Base-by-base conservation (phyloP, 2,888 invertebrate genomes). In the Tenthredo distinguenda region DNA sequence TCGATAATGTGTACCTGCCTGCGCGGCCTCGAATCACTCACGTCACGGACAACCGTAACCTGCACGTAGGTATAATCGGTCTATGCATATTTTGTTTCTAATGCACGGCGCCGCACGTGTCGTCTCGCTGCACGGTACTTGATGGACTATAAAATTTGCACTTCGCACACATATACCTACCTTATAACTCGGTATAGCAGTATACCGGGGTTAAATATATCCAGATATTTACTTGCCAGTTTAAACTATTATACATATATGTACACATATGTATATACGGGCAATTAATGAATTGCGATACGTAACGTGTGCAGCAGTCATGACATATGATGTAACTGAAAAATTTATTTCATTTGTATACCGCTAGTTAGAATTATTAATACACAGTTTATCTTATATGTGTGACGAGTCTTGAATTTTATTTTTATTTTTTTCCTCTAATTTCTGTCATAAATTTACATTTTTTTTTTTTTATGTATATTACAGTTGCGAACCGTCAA, bases 11-110 rank as follows among this genome's bases (percentile, higher is more conserved):
- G 26, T 71, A 37, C 26, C 21, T 37, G 62, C 6, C 21, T 37
- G 62, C 6, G 5, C 26, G 71, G 71, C 71, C 71, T 71, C 71
- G 71, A 37, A 71, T 71, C 34, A 37, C 71, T 71, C 71, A 71
- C 71, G 71, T 71, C 71, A 71, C 71, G 37, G 71, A 71, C 71
- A 71, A 71, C 71, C 71, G 71, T 37, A 37, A 26, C 37, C 37
- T 71, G 31, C 71, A 62, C 37, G 37, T 37, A 71, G 18, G 4
- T 18, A n/a, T 71, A 71, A 71, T 37, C 71, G 37, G 12, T 37
- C n/a, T 31, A n/a, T 71, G 34, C 37, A 37, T 71, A 37, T 71
- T 71, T 37, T 34, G 37, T 71, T 37, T 37, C 68, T 31, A 68
- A 15, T 18, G 34, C 26, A 68, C 34, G 62, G 62, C 6, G 21